Evolutionary conservation across 2,797 vertebrate genomes (phyloP).

Genomic region (Sitta carolinensis): DNA sequence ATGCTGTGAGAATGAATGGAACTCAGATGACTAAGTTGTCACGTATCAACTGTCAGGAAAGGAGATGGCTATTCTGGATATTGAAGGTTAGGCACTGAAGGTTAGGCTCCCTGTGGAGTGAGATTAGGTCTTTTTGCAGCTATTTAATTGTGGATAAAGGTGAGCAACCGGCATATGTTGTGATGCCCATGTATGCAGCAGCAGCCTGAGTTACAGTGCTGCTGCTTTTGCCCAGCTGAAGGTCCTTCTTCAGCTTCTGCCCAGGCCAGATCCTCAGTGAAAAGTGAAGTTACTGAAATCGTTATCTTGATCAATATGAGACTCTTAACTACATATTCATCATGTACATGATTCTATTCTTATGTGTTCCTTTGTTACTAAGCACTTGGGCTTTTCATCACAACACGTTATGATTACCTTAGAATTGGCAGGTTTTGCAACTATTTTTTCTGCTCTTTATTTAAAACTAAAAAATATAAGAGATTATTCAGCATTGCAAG

Average conservation of each 20-base stretch:
- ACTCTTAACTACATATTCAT: not conserved
- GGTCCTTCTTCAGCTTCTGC: too few species aligned
- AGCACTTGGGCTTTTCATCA: not conserved
- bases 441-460: not conserved
- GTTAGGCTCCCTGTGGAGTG: not conserved
- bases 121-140: not conserved
- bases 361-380: not conserved
- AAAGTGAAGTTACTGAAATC: not conserved
- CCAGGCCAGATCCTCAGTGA: not conserved
- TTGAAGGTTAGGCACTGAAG: not conserved
- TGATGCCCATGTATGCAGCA: not conserved
- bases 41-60: not conserved
- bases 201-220: not conserved
- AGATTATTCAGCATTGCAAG: not conserved
- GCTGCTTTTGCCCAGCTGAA: not conserved
- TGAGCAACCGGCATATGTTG: not conserved
- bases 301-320: not conserved
- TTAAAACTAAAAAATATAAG: not conserved
- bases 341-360: not conserved
- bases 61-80: not conserved
- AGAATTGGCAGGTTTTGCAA: not conserved
- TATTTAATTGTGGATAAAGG: not conserved
- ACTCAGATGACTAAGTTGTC: conserved; percentile 48
- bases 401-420: not conserved
- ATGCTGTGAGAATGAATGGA: conserved; percentile 48